Base-by-base conservation (phyloP, 2,797 vertebrate species). In the Liasis olivaceus region DNA sequence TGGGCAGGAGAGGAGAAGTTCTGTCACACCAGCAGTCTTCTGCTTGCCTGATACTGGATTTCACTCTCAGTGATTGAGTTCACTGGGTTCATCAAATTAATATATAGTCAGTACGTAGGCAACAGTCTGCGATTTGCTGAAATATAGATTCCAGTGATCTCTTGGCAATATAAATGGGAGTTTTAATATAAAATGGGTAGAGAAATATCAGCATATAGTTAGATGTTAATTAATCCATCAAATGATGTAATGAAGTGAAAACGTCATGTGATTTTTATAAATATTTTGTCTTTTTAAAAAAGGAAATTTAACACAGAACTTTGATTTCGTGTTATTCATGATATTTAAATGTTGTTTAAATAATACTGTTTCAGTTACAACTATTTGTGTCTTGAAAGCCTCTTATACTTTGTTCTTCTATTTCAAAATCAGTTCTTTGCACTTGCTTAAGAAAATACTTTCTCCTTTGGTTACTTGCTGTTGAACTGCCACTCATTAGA, bases 301-400 rank as follows among this genome's bases (percentile, higher is more conserved):
- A 36, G 22, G n/a, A 31, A 66, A 15, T 36, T 91, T 85, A 20
- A 66, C 20, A 66, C 2, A 9, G 22, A 58, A n/a, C 14, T 17
- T 69, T 81, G 28, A 63, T 60, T 36, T 62, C 28, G 26, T 28
- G 42, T 17, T n/a, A 77, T 77, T 77, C 36, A 36, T 20, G 91
- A 63, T 89, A 84, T 58, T 92, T 64, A 81, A 56, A 28, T 89
- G 20, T 15, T 72, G 69, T 72, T 72, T 72, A 63, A 88, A 72
- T 59, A n/a, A 36, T 14, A 54, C 20, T 11, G 47, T 62, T 88
- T 4, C 88, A 20, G n/a, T 2, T 89, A 2, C 0, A 28, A 28
- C 15, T 87, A 28, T 56, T 87, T 89, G 42, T 90, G 28, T 91
- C 88, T 92, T 91, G 15, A n/a, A 5, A 8, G 89, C 60, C 87